Base-by-base conservation (phyloP, 2,888 invertebrate genomes). In the Micropterix aruncella region DNA sequence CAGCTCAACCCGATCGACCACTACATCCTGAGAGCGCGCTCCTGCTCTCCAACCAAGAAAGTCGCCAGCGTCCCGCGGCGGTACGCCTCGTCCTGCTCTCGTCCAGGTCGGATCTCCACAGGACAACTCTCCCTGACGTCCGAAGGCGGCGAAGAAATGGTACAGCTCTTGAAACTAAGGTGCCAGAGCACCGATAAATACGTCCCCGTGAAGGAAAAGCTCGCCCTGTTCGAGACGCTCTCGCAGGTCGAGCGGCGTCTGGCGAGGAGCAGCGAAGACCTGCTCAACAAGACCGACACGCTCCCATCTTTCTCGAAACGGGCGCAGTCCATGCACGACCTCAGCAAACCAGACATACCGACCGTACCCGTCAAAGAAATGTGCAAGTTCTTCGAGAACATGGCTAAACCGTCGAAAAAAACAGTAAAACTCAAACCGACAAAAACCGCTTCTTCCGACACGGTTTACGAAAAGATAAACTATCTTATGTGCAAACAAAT, bases 351-450 rank as follows among this genome's bases (percentile, higher is more conserved):
- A 3, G 54, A 58, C 3, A 63, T 74, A 46, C 70, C 74, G 39
- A 66, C 73, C 48, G 68, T 74, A 17, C 69, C 72, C 16, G 81
- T 82, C 16, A 70, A 79, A 45, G 80, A 82, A 56, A 74, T 82
- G 62, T 77, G 83, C 52, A 75, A 80, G 60, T 79, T 80, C 62
- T 82, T 82, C 60, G 82, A 81, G 56, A 75, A 75, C 38, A 72
- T 73, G 50, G 69, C 69, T 12, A 27, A 27, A 27, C n/a, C n/a
- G n/a, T n/a, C n/a, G n/a, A n/a, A n/a, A n/a, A n/a, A n/a, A n/a
- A n/a, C n/a, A n/a, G n/a, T n/a, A n/a, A n/a, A n/a, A n/a, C n/a
- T n/a, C n/a, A n/a, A n/a, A n/a, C n/a, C n/a, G n/a, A n/a, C n/a
- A n/a, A n/a, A n/a, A n/a, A n/a, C n/a, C n/a, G n/a, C n/a, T n/a